A percentile compares a stretch with the other conserved stretches of the same genome.
phyloP scores from a whole-genome alignment of 1,140 invertebrate genomes.

The Drosophila virilis region DNA sequence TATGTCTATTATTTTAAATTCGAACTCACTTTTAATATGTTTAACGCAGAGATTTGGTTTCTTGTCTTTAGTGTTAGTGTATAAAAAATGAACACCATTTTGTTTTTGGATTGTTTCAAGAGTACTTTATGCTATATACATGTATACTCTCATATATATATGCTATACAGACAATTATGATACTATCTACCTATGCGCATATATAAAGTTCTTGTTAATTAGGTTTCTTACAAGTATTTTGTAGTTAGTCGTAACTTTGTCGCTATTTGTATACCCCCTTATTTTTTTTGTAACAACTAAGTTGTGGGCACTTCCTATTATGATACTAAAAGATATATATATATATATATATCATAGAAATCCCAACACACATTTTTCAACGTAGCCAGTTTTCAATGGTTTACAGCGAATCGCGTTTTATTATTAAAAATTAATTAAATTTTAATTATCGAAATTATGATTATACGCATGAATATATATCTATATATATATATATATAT shows the following conservation, averaged over 20 bases:
- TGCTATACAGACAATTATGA: background rate
- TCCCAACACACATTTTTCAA: slow-evolving; percentile 27
- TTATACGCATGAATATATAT: slow-evolving; percentile 35
- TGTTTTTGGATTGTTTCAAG: slow-evolving; percentile 49
- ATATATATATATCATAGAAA: background rate
- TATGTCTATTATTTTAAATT: slow-evolving; percentile 1
- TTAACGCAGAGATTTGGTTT: slow-evolving; percentile 45
- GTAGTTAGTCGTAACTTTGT: slow-evolving; percentile 66
- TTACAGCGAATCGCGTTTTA: slow-evolving; percentile 23
- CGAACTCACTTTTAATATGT: slow-evolving; percentile 4
- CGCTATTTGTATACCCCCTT: slow-evolving; percentile 29
- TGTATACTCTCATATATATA: background rate
- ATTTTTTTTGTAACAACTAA: slow-evolving; percentile 25
- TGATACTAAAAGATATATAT: slow-evolving; percentile 15
- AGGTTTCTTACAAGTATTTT: slow-evolving; percentile 77
- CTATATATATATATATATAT: slow-evolving; percentile 29
- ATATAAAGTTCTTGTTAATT: slow-evolving; percentile 69
- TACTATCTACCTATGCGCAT: slow-evolving; percentile 37
- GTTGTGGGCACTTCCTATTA: slow-evolving; percentile 34
- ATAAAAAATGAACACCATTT: slow-evolving; percentile 26
- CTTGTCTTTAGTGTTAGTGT: slow-evolving; percentile 38
- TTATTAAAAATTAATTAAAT: slow-evolving; percentile 9
- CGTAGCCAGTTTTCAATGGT: slow-evolving; percentile 30
- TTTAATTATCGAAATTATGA: slow-evolving; percentile 29
- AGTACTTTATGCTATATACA: slow-evolving; percentile 39